Conservation (phyloP, 2,797 vertebrate genomes). For the Strix occidentalis region DNA sequence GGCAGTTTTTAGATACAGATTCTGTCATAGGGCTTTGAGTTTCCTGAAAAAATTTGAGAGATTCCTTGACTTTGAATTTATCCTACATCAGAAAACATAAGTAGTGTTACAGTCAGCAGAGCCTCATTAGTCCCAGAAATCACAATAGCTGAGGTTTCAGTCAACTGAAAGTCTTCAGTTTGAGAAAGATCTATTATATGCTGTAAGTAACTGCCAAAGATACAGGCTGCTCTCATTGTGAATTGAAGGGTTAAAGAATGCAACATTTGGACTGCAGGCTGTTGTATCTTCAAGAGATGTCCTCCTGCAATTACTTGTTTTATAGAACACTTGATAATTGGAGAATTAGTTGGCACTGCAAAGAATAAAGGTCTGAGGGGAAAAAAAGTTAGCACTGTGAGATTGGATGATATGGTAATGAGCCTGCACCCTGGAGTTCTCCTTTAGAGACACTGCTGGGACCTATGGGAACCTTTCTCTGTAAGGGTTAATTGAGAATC, state of each 20-base stretch:
- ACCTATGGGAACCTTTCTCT: conserved; percentile 34
- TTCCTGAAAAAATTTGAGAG: background rate
- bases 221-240: background rate
- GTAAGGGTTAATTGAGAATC: conserved; percentile 25
- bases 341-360: conserved; percentile 42
- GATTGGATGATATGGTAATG: conserved; percentile 31
- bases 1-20: background rate
- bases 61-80: conserved; percentile 33
- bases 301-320: conserved; percentile 36
- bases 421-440: conserved; percentile 50
- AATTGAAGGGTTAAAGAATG: conserved; percentile 65
- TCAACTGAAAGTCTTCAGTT: conserved; percentile 27
- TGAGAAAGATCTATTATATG: conserved; percentile 38
- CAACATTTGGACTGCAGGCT: conserved; percentile 19
- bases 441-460: conserved; percentile 2
- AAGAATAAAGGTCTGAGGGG: background rate
- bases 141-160: conserved; percentile 49
- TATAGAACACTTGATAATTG: background rate
- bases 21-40: background rate
- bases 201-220: conserved; percentile 8
- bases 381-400: background rate
- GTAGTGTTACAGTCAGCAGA: conserved; percentile 38
- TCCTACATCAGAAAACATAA: conserved; percentile 41
- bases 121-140: conserved; percentile 54
- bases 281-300: background rate